Evolutionary conservation across 1,140 invertebrate species (phyloP).

Genomic region (Sipha flava): DNA sequence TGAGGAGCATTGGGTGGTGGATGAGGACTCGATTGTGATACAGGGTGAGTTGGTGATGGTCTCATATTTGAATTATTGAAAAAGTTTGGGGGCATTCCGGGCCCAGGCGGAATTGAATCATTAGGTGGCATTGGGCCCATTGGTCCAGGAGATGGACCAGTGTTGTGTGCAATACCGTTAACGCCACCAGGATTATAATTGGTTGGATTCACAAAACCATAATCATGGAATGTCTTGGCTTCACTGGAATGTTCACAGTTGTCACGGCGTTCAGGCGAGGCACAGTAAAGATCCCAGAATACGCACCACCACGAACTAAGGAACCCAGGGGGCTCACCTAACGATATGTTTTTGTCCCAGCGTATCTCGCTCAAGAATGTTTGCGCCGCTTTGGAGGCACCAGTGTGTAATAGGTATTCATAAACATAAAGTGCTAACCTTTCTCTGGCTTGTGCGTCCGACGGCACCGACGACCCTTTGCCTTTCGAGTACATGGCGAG

Average conservation of each 20-base stretch:
- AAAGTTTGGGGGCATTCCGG: constrained; percentile 81
- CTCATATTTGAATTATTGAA: constrained; percentile 85
- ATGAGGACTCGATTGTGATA: constrained; percentile 74
- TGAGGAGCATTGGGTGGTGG: constrained; percentile 72
- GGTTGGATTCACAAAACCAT: constrained; percentile 54
- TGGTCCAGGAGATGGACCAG: constrained; percentile 72
- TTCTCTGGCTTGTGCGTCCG: constrained; percentile 88
- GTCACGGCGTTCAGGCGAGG: constrained; percentile 90
- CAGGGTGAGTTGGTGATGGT: constrained; percentile 79
- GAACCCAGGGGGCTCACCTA: constrained; percentile 95
- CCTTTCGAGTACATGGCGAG: constrained; percentile 81
- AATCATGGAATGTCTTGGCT: constrained; percentile 98
- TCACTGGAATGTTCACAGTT: constrained; percentile 97
- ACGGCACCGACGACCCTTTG: constrained; percentile 83
- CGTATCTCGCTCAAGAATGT: constrained; percentile 93
- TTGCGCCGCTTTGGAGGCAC: constrained; percentile 97
- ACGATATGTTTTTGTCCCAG: constrained; percentile 95
- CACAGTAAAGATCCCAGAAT: constrained; percentile 98
- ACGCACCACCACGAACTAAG: constrained; percentile 99
- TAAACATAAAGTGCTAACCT: constrained; percentile 97
- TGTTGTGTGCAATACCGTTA: constrained; percentile 53
- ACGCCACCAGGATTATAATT: constrained; percentile 19
- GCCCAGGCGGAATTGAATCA: constrained; percentile 80
- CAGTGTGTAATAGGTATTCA: constrained; percentile 96
- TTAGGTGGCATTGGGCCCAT: constrained; percentile 77